Percentiles rank a stretch among this genome's conserved stretches.
These are phyloP conservation scores for Sterna hirundo DNA, from an alignment of 2,113 vertebrate genomes.

Conservation along the genomic window DNA sequence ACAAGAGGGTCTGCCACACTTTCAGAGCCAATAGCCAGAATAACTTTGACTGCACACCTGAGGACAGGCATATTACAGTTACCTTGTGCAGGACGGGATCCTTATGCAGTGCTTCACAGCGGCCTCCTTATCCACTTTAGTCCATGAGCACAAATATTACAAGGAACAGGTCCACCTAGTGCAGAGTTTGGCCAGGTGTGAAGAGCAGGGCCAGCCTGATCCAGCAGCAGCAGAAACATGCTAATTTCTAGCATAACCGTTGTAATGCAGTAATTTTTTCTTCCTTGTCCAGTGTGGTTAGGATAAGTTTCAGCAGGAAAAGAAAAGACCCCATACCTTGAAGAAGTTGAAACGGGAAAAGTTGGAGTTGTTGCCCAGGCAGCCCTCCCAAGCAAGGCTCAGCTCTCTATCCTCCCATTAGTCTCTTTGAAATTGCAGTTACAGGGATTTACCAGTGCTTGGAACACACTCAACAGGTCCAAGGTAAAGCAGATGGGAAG, in stretches of 20 bases:
- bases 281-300: background rate
- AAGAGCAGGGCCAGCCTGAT: background rate
- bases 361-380: background rate
- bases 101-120: background rate
- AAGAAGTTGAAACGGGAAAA: background rate
- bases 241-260: background rate
- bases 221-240: background rate
- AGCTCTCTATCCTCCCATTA: background rate
- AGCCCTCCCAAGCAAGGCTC: background rate
- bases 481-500: background rate
- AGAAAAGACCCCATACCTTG: background rate
- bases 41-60: no score
- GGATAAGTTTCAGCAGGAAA: background rate
- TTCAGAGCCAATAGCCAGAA: background rate
- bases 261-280: background rate
- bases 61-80: background rate
- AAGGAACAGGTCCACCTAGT: background rate
- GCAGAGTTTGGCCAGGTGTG: background rate
- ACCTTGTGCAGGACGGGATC: background rate
- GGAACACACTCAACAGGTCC: background rate
- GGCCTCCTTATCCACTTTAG: background rate
- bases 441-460: background rate
- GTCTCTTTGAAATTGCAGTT: background rate
- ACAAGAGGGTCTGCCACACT: background rate
- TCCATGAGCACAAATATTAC: background rate